Percentiles rank a stretch among this genome's conserved stretches.
Evolutionary conservation across 2,113 vertebrate species (phyloP).

Genomic region (Tetrao urogallus): DNA sequence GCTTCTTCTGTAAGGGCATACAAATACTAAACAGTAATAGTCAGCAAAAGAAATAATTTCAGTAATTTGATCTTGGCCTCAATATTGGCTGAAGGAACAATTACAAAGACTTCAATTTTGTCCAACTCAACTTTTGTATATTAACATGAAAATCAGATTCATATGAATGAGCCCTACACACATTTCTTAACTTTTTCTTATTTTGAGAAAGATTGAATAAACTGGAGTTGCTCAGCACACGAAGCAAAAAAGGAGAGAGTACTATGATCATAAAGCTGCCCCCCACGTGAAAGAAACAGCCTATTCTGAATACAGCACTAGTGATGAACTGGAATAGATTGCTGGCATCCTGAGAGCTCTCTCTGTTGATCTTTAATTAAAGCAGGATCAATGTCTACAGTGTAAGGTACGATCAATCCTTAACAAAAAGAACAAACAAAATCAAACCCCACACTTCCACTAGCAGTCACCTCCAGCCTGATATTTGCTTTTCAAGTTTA

Average conservation of each 20-base stretch:
- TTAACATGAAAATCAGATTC: neutral
- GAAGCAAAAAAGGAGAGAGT: neutral
- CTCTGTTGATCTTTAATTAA: neutral
- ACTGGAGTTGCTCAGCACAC: neutral
- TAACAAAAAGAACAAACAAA: neutral
- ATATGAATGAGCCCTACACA: neutral
- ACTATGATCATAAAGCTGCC: neutral
- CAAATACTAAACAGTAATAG: neutral
- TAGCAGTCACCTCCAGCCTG: neutral
- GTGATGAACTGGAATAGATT: neutral
- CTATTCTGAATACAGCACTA: neutral
- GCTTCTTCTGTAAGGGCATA: neutral
- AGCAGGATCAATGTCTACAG: neutral
- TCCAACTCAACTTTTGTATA: neutral
- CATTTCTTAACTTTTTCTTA: neutral
- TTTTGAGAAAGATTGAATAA: neutral
- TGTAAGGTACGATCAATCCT: neutral
- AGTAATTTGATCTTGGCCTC: neutral
- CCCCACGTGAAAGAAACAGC: rapidly evolving
- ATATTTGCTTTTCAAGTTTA: neutral
- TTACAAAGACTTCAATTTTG: neutral
- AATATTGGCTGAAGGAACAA: neutral
- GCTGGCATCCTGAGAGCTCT: neutral
- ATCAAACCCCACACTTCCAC: neutral
- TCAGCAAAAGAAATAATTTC: neutral